Evolutionary conservation across 2,113 vertebrate species (phyloP), one percentile per base, ranked within the genome.

Genomic region (Guaruba guarouba): DNA sequence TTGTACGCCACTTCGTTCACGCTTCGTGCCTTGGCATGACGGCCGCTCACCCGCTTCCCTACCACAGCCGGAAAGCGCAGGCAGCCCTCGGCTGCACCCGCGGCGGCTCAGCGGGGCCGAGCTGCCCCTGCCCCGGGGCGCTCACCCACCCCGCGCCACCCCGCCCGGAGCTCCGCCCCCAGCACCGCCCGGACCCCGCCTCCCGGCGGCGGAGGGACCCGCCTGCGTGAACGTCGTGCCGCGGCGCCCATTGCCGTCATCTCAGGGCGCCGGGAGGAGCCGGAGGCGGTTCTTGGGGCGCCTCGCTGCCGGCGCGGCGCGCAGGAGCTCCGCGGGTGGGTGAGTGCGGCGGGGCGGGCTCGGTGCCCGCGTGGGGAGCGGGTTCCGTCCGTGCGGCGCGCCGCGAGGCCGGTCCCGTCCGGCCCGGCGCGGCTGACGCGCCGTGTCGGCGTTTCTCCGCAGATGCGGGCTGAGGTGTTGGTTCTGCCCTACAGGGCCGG

Each of bases 391-490:
- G 37, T 11, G 31, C 22, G 25, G n/a, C 7, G 20, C 29, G 13
- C 1, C 2, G 33, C 20, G 25, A 11, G 25, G 8, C 13, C 5
- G 33, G 18, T 9, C 8, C 4, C 27, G 4, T 9, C 8, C 13
- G 74, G 64, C 29, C 4, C 5, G 15, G 4, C 8, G 13, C 27
- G 55, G 57, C 31, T 77, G 51, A 67, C 39, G 52, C 8, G 46
- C 2, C 23, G 39, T 51, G 46, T 59, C 43, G 48, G 27, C 35
- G 46, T 49, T 11, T 70, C 39, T n/a, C 46, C 75, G 23, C 90
- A 74, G 95, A 98, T 98, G 98, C 85, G 97, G 96, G 93, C 88
- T 80, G 68, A 68, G 44, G 80, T 94, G 54, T 51, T 27, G 57
- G 3, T 67, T 35, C 64, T 63, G 87, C 90, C 86, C 87, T 14